Conservation (phyloP, 2,797 vertebrate genomes). For the Eulemur rubriventer region DNA sequence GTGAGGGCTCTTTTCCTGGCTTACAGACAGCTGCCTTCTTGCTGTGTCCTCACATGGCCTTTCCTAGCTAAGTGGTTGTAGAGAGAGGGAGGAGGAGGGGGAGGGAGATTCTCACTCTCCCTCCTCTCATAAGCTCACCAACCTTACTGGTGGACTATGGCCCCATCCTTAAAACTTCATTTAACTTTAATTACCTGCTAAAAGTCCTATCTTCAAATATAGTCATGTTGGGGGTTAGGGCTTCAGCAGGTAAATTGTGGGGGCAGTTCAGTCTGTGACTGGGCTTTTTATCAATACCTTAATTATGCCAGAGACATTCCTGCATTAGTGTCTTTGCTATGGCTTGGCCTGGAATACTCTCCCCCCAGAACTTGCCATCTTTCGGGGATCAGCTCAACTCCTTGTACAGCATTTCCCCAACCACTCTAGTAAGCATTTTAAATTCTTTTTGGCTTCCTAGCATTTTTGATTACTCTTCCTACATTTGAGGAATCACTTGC, state of each 20-base stretch:
- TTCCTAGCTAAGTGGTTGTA: neutral
- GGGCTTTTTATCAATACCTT: neutral
- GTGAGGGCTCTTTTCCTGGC: too few relatives aligned
- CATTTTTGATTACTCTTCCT: neutral
- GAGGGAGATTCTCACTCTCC: neutral
- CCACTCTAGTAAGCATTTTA: neutral
- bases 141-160: neutral
- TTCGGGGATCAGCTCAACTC: neutral
- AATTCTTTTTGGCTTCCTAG: neutral
- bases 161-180: neutral
- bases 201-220: too few relatives aligned
- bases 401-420: neutral
- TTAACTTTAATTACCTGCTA: too few relatives aligned
- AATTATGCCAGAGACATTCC: neutral
- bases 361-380: neutral
- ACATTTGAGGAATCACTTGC: neutral
- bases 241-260: too few relatives aligned
- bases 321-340: neutral
- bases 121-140: neutral
- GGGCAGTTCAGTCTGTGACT: too few relatives aligned
- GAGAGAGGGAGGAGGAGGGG: neutral
- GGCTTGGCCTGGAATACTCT: neutral
- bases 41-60: too few relatives aligned
- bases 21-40: too few relatives aligned
- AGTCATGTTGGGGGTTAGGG: too few relatives aligned